Conservation (phyloP, 2,888 invertebrate species). For the Orthosia cruda region DNA sequence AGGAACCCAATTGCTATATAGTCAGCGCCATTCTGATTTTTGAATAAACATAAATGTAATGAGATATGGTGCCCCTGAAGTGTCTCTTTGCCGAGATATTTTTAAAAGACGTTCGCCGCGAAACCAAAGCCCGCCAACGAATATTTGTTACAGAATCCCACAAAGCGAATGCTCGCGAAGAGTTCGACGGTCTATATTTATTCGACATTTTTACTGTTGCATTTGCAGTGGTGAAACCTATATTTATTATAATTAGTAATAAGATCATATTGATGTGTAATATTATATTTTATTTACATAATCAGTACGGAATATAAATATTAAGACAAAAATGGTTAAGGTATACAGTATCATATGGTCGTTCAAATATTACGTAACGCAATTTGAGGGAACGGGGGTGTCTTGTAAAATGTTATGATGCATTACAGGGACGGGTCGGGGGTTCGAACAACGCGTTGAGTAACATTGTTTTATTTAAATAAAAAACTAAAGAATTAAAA, state of each 20-base stretch:
- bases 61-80: neutral
- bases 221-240: conserved; percentile 7
- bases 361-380: no score
- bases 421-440: no score
- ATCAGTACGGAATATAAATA: conserved; percentile 66
- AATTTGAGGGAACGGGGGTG: no score
- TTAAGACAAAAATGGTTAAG: conserved; percentile 51
- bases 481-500: no score
- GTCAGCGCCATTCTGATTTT: neutral
- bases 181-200: neutral
- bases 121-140: neutral
- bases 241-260: conserved; percentile 50
- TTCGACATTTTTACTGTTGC: neutral
- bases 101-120: neutral
- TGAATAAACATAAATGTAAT: neutral
- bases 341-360: conserved; percentile 50
- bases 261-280: conserved; percentile 54
- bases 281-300: conserved; percentile 69
- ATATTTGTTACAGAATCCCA: neutral
- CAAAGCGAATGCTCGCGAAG: neutral
- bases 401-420: no score
- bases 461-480: no score
- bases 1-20: no score
- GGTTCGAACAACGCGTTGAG: no score
- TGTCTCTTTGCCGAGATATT: neutral